These are phyloP conservation scores for Osmoderma eremita DNA, from an alignment of 2,888 invertebrate species.

Conservation along the genomic window DNA sequence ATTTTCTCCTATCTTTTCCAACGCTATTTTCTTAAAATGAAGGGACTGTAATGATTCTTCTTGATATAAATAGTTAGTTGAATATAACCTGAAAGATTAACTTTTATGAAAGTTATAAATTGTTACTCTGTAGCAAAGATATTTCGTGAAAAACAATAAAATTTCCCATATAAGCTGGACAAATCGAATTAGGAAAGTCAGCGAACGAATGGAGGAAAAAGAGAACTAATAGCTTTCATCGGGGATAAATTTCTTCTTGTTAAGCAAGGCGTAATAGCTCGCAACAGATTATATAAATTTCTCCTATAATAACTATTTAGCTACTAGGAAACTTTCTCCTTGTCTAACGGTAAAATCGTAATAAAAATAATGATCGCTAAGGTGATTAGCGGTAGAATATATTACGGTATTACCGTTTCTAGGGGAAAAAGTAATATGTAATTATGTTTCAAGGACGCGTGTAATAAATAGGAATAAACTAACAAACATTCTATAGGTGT, in stretches of 20 bases:
- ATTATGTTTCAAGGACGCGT: conserved; percentile 23
- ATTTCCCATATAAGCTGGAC: not conserved
- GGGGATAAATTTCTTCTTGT: conserved; percentile 26
- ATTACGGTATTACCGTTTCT: conserved; percentile 10
- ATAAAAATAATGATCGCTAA: conserved; percentile 13
- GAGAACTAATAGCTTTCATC: not conserved
- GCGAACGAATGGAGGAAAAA: not conserved
- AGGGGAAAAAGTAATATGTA: conserved; percentile 15
- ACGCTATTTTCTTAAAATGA: too few species aligned
- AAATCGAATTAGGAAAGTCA: conserved; percentile 7
- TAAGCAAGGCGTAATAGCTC: conserved; percentile 25
- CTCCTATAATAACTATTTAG: conserved; percentile 27
- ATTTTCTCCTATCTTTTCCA: too few species aligned
- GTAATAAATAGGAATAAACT: not conserved
- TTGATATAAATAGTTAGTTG: too few species aligned
- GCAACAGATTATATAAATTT: conserved; percentile 37
- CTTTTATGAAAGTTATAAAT: too few species aligned
- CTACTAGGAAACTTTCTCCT: conserved; percentile 26
- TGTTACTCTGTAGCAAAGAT: too few species aligned
- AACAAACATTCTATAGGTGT: conserved; percentile 16
- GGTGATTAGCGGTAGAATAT: conserved; percentile 17
- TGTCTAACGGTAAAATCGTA: conserved; percentile 18
- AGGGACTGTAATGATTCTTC: too few species aligned
- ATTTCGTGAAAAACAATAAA: not conserved
- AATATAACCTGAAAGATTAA: too few species aligned